Evolutionary conservation across 53 echinoderm and acorn worm genomes (phyloP).

Genomic region (Antedon mediterranea): DNA sequence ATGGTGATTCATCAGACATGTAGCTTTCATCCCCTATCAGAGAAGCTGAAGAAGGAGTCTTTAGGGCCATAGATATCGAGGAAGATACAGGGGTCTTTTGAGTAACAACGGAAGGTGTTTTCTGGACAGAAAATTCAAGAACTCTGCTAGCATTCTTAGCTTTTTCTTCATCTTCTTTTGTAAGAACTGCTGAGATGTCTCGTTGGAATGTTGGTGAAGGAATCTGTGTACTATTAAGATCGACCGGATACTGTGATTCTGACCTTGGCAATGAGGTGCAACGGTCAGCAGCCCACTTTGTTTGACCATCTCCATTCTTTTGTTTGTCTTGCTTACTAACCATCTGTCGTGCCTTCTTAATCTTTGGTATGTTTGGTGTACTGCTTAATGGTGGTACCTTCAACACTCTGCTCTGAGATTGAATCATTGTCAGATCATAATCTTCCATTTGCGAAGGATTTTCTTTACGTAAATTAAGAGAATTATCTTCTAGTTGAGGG

Average conservation of each 20-base stretch:
- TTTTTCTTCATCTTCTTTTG: background rate
- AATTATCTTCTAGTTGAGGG: background rate
- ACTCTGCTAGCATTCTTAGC: background rate
- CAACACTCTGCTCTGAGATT: background rate
- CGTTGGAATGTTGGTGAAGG: constrained; percentile 54
- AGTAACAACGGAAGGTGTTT: too few relatives aligned
- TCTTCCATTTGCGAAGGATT: background rate
- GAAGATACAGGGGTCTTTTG: too few relatives aligned
- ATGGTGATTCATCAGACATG: background rate
- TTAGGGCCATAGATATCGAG: background rate
- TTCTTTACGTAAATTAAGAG: background rate
- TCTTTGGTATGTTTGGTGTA: background rate
- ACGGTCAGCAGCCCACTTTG: background rate
- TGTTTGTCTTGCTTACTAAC: background rate
- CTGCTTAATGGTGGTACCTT: background rate
- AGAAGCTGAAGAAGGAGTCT: background rate
- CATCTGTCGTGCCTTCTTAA: background rate
- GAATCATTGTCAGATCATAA: background rate
- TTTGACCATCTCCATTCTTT: background rate
- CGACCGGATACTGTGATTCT: constrained; percentile 41
- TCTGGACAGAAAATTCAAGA: background rate
- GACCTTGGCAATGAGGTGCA: constrained; percentile 19
- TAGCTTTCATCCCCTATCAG: background rate
- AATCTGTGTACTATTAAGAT: constrained; percentile 35
- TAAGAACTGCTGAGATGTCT: background rate